These are phyloP conservation scores for Pseudochromis fuscus DNA, from an alignment of 2,797 vertebrate species.

Conservation along the genomic window DNA sequence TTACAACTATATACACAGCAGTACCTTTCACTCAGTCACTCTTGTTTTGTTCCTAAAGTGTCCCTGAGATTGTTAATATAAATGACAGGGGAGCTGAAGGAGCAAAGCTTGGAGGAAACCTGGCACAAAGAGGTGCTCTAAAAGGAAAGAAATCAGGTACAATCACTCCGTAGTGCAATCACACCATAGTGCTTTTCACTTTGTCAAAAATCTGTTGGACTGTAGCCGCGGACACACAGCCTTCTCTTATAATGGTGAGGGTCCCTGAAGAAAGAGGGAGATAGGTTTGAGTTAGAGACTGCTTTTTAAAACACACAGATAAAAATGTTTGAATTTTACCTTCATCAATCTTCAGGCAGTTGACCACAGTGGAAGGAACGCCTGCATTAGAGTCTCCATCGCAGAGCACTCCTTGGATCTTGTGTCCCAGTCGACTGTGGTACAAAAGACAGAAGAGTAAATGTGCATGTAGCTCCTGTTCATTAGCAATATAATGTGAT, in stretches of 20 bases:
- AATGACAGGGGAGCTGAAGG: background rate
- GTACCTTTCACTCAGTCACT: background rate
- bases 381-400: conserved; percentile 90
- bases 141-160: background rate
- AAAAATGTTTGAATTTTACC: conserved; percentile 74
- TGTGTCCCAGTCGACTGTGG: conserved; percentile 88
- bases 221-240: background rate
- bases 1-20: background rate
- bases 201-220: background rate
- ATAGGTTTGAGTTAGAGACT: background rate
- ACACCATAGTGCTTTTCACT: background rate
- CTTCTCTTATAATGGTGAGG: background rate
- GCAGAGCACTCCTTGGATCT: conserved; percentile 91
- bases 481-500: background rate
- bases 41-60: background rate
- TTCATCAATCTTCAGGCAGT: conserved; percentile 53
- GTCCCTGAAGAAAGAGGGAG: background rate
- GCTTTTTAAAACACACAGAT: conserved; percentile 66
- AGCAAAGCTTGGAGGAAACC: background rate
- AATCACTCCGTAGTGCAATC: conserved; percentile 70
- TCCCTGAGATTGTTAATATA: background rate
- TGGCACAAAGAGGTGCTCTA: background rate
- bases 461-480: background rate
- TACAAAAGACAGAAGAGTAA: background rate
- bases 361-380: conserved; percentile 88